These are phyloP conservation scores for Copsychus sechellarum DNA, from an alignment of 2,113 vertebrate species.

Conservation along the genomic window DNA sequence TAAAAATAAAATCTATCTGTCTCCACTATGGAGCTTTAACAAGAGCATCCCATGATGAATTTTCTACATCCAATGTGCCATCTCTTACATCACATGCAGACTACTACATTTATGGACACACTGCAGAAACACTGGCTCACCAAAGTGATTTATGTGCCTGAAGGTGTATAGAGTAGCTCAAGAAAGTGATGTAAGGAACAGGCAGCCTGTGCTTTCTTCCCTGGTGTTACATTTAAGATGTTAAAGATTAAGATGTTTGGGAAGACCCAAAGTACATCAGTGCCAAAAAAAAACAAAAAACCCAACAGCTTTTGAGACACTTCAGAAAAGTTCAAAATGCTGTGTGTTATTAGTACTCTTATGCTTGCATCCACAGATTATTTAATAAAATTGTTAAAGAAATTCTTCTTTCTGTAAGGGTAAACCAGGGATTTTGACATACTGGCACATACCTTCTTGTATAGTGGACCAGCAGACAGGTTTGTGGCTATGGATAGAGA, in stretches of 20 bases:
- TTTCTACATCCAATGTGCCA: background rate
- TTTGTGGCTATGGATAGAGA: background rate
- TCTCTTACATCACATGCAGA: background rate
- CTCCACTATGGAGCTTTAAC: background rate
- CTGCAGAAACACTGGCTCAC: background rate
- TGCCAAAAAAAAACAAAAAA: rapidly evolving
- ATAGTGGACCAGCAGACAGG: background rate
- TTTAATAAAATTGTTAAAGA: background rate
- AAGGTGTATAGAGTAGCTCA: background rate
- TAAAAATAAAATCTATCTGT: background rate
- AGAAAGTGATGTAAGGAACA: background rate
- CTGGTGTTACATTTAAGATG: background rate
- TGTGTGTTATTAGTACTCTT: background rate
- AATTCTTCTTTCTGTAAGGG: background rate
- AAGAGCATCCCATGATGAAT: background rate
- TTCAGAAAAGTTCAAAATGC: background rate
- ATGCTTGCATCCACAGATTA: background rate
- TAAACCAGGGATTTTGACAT: background rate
- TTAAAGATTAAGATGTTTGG: background rate
- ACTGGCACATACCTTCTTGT: rapidly evolving
- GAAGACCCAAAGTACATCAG: background rate
- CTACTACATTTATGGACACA: background rate
- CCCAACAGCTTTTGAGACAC: background rate
- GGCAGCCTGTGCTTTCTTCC: background rate
- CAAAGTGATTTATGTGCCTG: background rate